phyloP scores from a whole-genome alignment of 2,797 vertebrate species.

The Platalea minor region DNA sequence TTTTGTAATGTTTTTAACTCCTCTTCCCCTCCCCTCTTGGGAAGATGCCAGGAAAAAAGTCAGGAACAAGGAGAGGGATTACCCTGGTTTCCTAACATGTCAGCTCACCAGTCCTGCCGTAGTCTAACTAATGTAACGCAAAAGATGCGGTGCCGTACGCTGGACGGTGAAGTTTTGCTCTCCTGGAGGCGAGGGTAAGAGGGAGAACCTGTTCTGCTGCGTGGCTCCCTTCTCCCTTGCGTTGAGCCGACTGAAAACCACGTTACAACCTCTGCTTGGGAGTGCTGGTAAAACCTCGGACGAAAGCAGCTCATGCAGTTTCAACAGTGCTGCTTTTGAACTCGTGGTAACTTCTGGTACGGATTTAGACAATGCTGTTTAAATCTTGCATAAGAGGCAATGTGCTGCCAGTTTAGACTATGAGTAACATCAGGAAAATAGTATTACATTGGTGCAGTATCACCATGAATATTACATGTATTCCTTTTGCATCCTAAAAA shows the following conservation, averaged over 20 bases:
- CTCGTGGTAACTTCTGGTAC: neutral
- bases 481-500: neutral
- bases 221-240: neutral
- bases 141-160: neutral
- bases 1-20: neutral
- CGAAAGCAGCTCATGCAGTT: neutral
- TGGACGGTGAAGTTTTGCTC: neutral
- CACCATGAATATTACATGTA: accelerated
- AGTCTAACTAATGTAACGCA: neutral
- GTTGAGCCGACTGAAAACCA: neutral
- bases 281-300: neutral
- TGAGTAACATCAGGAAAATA: neutral
- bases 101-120: neutral
- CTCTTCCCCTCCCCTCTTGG: neutral
- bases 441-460: neutral
- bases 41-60: neutral
- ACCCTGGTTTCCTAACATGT: neutral
- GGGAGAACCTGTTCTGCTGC: neutral
- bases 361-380: neutral
- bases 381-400: neutral
- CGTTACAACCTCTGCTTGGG: neutral
- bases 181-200: neutral
- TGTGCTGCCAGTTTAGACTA: neutral
- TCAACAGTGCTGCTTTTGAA: neutral
- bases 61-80: neutral